A percentile compares a stretch with the other conserved stretches of the same genome.
Conservation (phyloP, 2,113 vertebrate genomes). For the Dipodomys merriami region DNA sequence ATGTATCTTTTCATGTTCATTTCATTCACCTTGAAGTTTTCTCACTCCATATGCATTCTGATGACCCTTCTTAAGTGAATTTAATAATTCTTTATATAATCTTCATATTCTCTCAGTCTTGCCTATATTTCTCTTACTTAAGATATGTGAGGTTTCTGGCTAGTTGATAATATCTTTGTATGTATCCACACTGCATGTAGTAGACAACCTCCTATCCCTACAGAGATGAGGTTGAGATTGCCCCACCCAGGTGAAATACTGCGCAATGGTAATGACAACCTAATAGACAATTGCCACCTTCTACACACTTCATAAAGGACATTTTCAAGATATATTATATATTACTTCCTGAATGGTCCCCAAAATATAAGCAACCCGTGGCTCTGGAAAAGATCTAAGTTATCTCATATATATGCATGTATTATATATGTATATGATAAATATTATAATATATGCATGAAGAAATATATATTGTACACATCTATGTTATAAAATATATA, state of each 20-base stretch:
- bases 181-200: too few relatives aligned
- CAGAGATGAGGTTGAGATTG: neutral
- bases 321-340: neutral
- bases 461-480: too few relatives aligned
- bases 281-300: neutral
- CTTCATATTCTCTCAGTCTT: neutral
- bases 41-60: neutral
- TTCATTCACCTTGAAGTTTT: too few relatives aligned
- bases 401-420: neutral
- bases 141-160: fast-evolving
- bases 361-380: neutral
- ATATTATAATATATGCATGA: too few relatives aligned
- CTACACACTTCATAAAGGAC: neutral
- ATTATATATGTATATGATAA: neutral
- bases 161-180: too few relatives aligned
- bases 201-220: too few relatives aligned
- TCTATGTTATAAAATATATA: too few relatives aligned
- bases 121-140: neutral
- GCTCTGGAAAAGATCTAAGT: neutral
- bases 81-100: fast-evolving
- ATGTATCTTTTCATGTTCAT: neutral
- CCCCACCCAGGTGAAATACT: fast-evolving
- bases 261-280: neutral
- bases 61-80: neutral
- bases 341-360: neutral